phyloP scores from a whole-genome alignment of 2,888 invertebrate genomes.

The Sturmia bella region DNA sequence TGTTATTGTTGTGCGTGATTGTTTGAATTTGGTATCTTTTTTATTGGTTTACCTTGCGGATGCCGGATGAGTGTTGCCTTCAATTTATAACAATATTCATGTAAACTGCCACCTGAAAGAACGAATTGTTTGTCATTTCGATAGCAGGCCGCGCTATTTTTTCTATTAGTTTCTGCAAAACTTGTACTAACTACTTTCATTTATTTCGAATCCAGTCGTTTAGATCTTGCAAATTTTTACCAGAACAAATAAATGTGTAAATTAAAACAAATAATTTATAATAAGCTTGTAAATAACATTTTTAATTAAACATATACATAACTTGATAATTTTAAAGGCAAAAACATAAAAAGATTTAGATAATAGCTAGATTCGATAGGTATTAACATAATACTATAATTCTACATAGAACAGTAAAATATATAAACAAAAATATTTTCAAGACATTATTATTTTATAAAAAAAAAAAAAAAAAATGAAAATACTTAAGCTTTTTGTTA shows the following conservation, averaged over 20 bases:
- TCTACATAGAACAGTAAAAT: slow-evolving; percentile 25
- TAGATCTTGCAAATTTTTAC: not conserved
- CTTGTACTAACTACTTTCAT: too few relatives aligned
- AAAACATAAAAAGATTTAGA: slow-evolving; percentile 31
- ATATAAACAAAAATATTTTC: slow-evolving; percentile 3
- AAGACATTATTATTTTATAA: not conserved
- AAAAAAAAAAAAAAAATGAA: too few relatives aligned
- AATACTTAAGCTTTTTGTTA: too few relatives aligned
- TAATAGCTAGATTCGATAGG: slow-evolving; percentile 54
- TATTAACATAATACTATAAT: slow-evolving; percentile 44
- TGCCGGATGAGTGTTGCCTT: not conserved
- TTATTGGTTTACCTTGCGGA: slow-evolving; percentile 58
- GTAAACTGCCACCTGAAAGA: slow-evolving; percentile 53
- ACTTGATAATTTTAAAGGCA: slow-evolving; percentile 40
- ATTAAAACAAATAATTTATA: not conserved
- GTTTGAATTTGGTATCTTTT: slow-evolving; percentile 47
- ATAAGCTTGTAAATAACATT: slow-evolving; percentile 44
- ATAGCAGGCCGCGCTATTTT: not conserved
- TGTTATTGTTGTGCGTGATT: slow-evolving; percentile 54
- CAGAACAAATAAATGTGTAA: slow-evolving; percentile 2
- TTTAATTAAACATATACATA: slow-evolving; percentile 33
- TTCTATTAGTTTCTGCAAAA: too few relatives aligned
- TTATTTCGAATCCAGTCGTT: too few relatives aligned
- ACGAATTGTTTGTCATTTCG: slow-evolving; percentile 1
- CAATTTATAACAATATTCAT: slow-evolving; percentile 30